A percentile compares a stretch with the other conserved stretches of the same genome.
phyloP scores from a whole-genome alignment of 2,113 vertebrate genomes.

The Rhadina sibilatrix region DNA sequence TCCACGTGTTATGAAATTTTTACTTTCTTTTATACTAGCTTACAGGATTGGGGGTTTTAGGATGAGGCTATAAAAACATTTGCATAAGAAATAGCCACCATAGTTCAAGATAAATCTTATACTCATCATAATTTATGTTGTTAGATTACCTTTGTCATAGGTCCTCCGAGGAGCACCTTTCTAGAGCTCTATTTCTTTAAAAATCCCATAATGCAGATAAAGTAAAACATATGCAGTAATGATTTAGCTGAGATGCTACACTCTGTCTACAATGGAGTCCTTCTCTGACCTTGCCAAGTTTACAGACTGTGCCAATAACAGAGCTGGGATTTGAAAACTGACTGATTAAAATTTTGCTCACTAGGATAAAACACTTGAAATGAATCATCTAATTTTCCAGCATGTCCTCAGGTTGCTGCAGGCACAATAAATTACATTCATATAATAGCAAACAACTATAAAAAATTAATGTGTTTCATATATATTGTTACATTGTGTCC shows the following conservation, averaged over 20 bases:
- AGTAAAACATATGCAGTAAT: constrained; percentile 22
- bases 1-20: neutral
- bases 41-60: fast-evolving
- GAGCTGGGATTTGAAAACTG: constrained; percentile 56
- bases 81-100: neutral
- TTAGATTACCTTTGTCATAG: neutral
- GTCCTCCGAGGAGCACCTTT: neutral
- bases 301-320: constrained; percentile 60
- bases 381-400: constrained; percentile 70
- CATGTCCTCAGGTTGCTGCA: constrained; percentile 44
- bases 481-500: neutral
- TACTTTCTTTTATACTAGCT: neutral
- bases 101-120: neutral
- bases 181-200: neutral
- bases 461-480: constrained; percentile 26
- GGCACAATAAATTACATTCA: constrained; percentile 63
- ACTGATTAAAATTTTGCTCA: constrained; percentile 73
- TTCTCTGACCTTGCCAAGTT: constrained; percentile 68
- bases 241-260: neutral
- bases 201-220: neutral
- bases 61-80: neutral
- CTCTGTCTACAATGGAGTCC: constrained; percentile 15
- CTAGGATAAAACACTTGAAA: constrained; percentile 72
- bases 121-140: neutral
- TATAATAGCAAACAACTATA: constrained; percentile 49